phyloP scores from a whole-genome alignment of 2,888 invertebrate genomes.

The Lochmaea capreae region DNA sequence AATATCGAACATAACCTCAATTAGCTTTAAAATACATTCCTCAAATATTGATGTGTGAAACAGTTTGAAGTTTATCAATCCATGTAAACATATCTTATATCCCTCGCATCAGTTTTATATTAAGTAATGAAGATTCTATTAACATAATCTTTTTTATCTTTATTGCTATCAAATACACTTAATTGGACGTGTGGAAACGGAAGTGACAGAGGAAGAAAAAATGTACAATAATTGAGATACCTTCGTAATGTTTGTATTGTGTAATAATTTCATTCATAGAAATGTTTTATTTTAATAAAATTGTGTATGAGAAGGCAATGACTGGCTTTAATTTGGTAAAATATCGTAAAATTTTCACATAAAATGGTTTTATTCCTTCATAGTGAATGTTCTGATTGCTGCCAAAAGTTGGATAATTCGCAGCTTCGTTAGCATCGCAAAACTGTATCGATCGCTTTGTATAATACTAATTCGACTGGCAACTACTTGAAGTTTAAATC shows the following conservation, averaged over 20 bases:
- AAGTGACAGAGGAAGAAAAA: not conserved
- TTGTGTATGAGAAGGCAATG: not conserved
- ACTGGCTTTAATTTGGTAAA: too few species aligned
- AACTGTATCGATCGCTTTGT: too few species aligned
- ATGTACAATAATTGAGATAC: constrained; percentile 5
- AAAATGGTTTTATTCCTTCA: too few species aligned
- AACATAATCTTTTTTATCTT: constrained; percentile 10
- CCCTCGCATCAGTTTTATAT: not conserved
- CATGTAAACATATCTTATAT: not conserved
- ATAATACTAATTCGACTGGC: too few species aligned
- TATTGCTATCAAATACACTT: constrained; percentile 18
- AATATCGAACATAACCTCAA: too few species aligned
- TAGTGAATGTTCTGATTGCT: too few species aligned
- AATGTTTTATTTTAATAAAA: not conserved
- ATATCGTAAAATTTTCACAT: too few species aligned
- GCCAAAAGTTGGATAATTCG: too few species aligned
- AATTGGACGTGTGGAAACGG: constrained; percentile 17
- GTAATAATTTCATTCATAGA: not conserved
- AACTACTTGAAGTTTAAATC: too few species aligned
- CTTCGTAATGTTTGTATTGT: constrained; percentile 8
- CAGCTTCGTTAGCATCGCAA: too few species aligned
- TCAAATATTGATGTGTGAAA: not conserved
- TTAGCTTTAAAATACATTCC: too few species aligned
- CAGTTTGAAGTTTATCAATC: not conserved
- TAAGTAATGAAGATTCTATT: constrained; percentile 11